Conservation (phyloP, 1,140 invertebrate species). For the Lordiphosa mommai region DNA sequence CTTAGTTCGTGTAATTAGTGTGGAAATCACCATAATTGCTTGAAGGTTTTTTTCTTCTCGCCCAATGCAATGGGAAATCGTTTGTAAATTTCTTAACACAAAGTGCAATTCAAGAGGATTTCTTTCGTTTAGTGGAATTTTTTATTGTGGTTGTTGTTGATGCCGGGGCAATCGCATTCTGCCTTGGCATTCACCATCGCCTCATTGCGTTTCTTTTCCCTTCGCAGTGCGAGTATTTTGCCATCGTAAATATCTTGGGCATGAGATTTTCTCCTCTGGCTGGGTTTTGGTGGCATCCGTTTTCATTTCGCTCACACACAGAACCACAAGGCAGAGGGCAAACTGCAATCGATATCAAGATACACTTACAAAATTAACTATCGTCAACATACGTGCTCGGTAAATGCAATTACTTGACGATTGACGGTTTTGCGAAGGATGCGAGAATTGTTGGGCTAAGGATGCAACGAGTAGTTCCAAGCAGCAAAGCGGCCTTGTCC, state of each 20-base stretch:
- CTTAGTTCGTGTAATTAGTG: conserved; percentile 2
- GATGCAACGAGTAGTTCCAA: not conserved
- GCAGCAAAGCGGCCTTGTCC: too few species aligned
- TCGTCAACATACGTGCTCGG: conserved; percentile 76
- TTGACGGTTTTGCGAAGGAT: conserved; percentile 39
- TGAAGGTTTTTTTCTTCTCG: conserved; percentile 12
- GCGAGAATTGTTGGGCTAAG: not conserved
- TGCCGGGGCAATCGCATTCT: conserved; percentile 63
- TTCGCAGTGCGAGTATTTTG: conserved; percentile 14
- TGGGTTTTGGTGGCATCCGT: conserved; percentile 17
- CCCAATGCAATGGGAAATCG: conserved; percentile 10
- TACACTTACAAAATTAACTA: conserved; percentile 78
- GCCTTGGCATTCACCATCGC: conserved; percentile 32
- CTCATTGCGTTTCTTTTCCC: conserved; percentile 38
- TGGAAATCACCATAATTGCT: conserved; percentile 66
- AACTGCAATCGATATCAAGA: conserved; percentile 74
- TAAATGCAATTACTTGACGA: conserved; percentile 77
- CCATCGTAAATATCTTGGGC: conserved; percentile 42
- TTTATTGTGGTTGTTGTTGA: conserved; percentile 20
- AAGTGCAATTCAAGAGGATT: conserved; percentile 19
- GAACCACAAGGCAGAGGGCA: conserved; percentile 15
- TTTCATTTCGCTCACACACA: conserved; percentile 18
- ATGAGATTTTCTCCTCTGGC: conserved; percentile 13
- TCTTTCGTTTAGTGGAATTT: conserved; percentile 40
- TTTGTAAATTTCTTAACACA: conserved; percentile 34